phyloP scores from a whole-genome alignment of 2,888 invertebrate genomes.

The Drosophila emarginata region DNA sequence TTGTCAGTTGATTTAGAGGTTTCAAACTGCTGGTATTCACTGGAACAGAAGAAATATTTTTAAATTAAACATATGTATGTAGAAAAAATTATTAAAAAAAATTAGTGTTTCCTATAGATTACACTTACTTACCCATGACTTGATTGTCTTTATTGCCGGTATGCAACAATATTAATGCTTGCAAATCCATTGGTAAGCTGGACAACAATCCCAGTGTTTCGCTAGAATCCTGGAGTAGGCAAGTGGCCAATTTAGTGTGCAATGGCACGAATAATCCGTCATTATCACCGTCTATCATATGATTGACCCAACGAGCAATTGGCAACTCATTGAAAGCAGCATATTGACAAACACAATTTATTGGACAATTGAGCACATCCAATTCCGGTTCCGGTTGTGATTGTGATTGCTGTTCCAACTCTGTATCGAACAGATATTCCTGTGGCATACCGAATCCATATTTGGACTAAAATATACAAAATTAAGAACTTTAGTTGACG shows the following conservation, averaged over 20 bases:
- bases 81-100: too few species aligned
- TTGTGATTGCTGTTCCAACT: neutral
- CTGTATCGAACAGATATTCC: neutral
- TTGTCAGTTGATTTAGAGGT: conserved; percentile 83
- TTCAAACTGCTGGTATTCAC: conserved; percentile 80
- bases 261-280: conserved; percentile 81
- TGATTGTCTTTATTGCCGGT: conserved; percentile 81
- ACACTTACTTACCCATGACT: conserved; percentile 68
- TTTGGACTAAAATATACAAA: conserved; percentile 4
- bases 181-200: conserved; percentile 83
- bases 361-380: conserved; percentile 82
- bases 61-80: too few species aligned
- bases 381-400: conserved; percentile 45
- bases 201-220: conserved; percentile 82
- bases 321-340: conserved; percentile 84
- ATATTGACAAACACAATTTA: conserved; percentile 84
- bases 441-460: neutral
- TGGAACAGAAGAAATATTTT: conserved; percentile 35
- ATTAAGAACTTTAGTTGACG: neutral
- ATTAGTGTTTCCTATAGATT: too few species aligned
- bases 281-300: conserved; percentile 75
- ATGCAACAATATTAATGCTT: conserved; percentile 85
- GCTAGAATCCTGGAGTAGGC: conserved; percentile 83
- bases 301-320: conserved; percentile 83
- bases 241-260: conserved; percentile 84